These are phyloP conservation scores for Leucoraja ocellata DNA, from an alignment of 2,797 vertebrate genomes.

Conservation along the genomic window DNA sequence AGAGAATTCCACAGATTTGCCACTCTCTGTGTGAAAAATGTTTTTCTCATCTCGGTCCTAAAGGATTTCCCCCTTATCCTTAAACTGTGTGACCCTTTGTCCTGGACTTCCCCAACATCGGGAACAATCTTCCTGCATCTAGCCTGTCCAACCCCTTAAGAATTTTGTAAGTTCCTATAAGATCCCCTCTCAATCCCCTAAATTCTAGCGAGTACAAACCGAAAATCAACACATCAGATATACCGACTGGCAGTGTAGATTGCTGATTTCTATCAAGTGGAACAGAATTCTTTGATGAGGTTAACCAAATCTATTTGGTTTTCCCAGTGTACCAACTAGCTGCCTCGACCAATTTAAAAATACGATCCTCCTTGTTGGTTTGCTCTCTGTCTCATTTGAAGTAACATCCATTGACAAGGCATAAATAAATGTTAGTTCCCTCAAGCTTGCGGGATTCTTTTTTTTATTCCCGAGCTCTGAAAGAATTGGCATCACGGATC, in stretches of 20 bases:
- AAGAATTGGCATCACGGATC: neutral
- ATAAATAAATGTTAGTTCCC: neutral
- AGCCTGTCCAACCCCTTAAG: too few species aligned
- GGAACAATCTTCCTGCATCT: too few species aligned
- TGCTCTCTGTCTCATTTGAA: neutral
- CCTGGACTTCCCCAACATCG: too few species aligned
- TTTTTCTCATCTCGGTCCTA: too few species aligned
- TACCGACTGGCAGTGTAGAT: neutral
- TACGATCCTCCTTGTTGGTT: neutral
- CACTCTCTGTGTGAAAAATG: too few species aligned
- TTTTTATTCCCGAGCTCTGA: neutral
- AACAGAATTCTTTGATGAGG: neutral
- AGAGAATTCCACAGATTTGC: too few species aligned
- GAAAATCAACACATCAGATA: too few species aligned
- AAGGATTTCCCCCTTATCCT: too few species aligned
- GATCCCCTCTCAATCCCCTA: too few species aligned
- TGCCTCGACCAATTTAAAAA: neutral
- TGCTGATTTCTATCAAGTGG: conserved; percentile 11
- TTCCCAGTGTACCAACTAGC: neutral
- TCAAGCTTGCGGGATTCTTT: neutral
- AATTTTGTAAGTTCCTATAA: too few species aligned
- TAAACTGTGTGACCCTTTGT: too few species aligned
- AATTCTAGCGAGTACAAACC: too few species aligned
- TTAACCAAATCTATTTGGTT: neutral
- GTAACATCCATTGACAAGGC: neutral